Conservation (phyloP, 2,888 invertebrate genomes). For the Mactromeris polynyma region DNA sequence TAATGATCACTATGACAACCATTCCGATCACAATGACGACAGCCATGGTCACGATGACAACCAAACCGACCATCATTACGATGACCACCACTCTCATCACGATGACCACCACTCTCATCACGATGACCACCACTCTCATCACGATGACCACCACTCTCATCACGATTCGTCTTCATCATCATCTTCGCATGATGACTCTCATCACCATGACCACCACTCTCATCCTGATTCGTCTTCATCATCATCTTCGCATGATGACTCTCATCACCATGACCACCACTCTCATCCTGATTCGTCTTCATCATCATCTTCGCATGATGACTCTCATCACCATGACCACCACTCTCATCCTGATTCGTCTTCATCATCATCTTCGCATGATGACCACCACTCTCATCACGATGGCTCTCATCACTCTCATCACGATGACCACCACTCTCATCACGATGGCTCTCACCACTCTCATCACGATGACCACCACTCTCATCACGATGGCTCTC, state of each 20-base stretch:
- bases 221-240: too few relatives aligned
- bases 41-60: neutral
- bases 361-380: neutral
- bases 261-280: neutral
- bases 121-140: neutral
- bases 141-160: neutral
- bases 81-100: too few relatives aligned
- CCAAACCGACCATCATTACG: too few relatives aligned
- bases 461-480: neutral
- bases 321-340: neutral
- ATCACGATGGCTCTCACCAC: neutral
- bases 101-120: constrained; percentile 6
- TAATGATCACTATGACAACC: neutral
- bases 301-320: neutral
- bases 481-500: neutral
- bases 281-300: neutral
- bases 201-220: constrained; percentile 1
- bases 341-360: neutral
- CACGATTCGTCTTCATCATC: too few relatives aligned
- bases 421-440: neutral
- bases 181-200: neutral
- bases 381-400: constrained; percentile 4
- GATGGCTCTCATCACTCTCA: neutral
- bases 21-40: neutral
- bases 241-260: too few relatives aligned